Evolutionary conservation across 2,888 invertebrate genomes (phyloP), one percentile per base, ranked within the genome.

Genomic region (Argyresthia albistria): DNA sequence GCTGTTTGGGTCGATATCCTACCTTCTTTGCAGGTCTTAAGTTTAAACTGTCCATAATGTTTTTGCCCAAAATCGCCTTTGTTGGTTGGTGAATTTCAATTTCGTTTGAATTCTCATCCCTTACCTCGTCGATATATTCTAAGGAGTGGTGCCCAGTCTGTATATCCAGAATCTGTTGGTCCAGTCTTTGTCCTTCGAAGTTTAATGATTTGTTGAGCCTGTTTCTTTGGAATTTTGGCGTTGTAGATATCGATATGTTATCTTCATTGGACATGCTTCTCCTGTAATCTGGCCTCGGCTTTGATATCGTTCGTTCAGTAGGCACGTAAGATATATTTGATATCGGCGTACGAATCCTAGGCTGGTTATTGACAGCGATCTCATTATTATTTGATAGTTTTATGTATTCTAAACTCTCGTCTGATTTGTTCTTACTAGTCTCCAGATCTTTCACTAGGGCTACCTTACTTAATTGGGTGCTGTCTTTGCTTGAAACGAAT

Each of bases 161-260:
- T 50, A 87, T 87, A 54, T 88, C 84, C 51, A 88, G 65, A 61
- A 88, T 87, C 67, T 88, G 88, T 59, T 88, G 88, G 57, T 88
- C 88, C 61, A 88, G 60, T 54, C 78, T 70, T 57, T 88, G 87
- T 1, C 78, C 83, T 62, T 86, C 84, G 56, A 83, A 86, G 57
- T 88, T 87, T 0, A 88, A 69, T 2, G 88, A 88, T 62, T 87
- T 83, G 59, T 88, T 88, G 42, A 88, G 57, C 57, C 87, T 81
- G 59, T 82, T 84, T 66, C 88, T 79, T 73, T 88, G 78, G 60
- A 88, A 88, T 59, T 73, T 78, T n/a, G 84, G 83, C 50, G 86
- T 82, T 25, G 67, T 71, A 10, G 72, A 65, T 52, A 78, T 76
- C 8, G 81, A 69, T 36, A 67, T 53, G 46, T 73, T 69, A 8